Percentiles rank a stretch among this genome's conserved stretches.
Evolutionary conservation across 2,888 invertebrate genomes (phyloP).

Genomic region (Lycophotia porphyrea): DNA sequence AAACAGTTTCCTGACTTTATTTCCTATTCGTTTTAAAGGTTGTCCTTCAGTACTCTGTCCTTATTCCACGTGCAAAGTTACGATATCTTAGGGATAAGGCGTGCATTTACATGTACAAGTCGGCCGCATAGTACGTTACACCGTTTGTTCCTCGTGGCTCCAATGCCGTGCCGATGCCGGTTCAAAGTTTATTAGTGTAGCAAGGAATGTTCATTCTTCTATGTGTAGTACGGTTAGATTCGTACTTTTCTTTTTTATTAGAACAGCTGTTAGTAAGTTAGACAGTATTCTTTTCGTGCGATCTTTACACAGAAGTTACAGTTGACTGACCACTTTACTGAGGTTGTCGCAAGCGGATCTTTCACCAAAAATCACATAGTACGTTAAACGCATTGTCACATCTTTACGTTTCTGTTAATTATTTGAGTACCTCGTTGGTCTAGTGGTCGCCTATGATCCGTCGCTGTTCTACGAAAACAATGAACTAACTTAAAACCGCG

Average conservation of each 20-base stretch:
- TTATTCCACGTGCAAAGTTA: conserved; percentile 20
- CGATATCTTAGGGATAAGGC: conserved; percentile 50
- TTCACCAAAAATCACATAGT: too few species aligned
- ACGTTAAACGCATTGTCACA: too few species aligned
- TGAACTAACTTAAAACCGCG: too few species aligned
- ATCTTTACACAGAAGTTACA: neutral
- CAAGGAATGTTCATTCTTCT: conserved; percentile 40
- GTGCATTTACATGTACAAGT: conserved; percentile 54
- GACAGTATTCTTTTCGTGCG: neutral
- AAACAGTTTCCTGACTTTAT: neutral
- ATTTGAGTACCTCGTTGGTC: too few species aligned
- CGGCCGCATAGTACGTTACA: conserved; percentile 30
- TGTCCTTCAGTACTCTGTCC: conserved; percentile 26
- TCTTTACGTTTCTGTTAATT: too few species aligned
- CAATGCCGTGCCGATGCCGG: conserved; percentile 30
- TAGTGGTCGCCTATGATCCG: too few species aligned
- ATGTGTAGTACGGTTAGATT: conserved; percentile 30
- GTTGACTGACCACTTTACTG: neutral
- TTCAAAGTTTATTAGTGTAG: conserved; percentile 30
- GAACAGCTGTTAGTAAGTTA: conserved; percentile 12
- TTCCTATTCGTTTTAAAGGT: neutral
- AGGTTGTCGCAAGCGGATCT: too few species aligned
- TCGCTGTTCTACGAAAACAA: too few species aligned
- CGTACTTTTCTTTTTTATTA: neutral
- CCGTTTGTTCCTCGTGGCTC: conserved; percentile 45